phyloP scores from a whole-genome alignment of 2,888 invertebrate species.

The Nasonovia ribisnigri region DNA sequence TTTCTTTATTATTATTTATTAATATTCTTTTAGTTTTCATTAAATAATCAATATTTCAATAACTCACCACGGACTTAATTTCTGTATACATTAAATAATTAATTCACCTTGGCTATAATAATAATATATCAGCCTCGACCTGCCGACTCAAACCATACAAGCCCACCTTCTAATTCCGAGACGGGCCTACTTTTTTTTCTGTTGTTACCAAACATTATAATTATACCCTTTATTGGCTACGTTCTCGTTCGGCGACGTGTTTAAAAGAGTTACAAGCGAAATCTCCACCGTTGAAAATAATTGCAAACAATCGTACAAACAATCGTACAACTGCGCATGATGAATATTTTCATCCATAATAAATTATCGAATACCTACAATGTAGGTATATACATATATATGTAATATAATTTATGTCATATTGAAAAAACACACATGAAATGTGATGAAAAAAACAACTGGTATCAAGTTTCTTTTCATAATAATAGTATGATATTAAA shows the following conservation, averaged over 20 bases:
- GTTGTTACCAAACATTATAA: slow-evolving; percentile 40
- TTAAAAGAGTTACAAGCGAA: neutral
- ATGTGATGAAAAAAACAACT: neutral
- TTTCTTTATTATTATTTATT: neutral
- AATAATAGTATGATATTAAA: neutral
- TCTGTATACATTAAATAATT: slow-evolving; percentile 35
- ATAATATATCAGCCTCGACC: slow-evolving; percentile 42
- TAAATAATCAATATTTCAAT: slow-evolving; percentile 21
- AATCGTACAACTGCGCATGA: neutral
- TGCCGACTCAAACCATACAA: slow-evolving; percentile 8
- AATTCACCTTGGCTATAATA: slow-evolving; percentile 40
- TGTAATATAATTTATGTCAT: neutral
- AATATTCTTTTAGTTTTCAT: neutral
- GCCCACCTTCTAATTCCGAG: slow-evolving; percentile 27
- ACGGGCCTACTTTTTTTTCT: neutral
- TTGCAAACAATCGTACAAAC: neutral
- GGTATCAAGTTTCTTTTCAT: neutral
- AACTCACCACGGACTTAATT: slow-evolving; percentile 28
- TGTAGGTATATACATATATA: neutral
- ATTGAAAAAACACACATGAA: neutral
- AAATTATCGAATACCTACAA: neutral
- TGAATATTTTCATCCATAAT: neutral
- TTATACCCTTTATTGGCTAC: slow-evolving; percentile 34
- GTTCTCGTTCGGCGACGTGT: neutral
- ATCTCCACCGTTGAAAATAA: neutral